phyloP scores from a whole-genome alignment of 1,140 invertebrate genomes.

The Drosophila rhopaloa region DNA sequence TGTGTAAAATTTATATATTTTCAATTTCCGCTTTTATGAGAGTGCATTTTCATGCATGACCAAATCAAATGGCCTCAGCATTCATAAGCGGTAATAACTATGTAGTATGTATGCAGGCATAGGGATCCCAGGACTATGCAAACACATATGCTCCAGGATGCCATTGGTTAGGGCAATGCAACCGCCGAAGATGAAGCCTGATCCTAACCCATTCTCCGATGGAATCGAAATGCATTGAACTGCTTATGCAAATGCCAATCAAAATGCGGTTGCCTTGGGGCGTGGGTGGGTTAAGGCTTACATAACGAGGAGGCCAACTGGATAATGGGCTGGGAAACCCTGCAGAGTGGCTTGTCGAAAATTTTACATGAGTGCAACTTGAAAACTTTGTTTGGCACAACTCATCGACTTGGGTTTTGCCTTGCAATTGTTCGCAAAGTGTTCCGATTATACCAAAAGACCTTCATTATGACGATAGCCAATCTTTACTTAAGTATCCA shows the following conservation, averaged over 20 bases:
- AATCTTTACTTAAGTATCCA: not conserved
- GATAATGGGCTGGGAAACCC: conserved; percentile 20
- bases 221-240: conserved; percentile 73
- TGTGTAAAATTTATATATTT: conserved; percentile 73
- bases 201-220: conserved; percentile 11
- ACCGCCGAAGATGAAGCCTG: conserved; percentile 3
- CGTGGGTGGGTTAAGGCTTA: conserved; percentile 8
- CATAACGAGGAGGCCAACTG: conserved; percentile 8
- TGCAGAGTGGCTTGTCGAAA: conserved; percentile 16
- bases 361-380: conserved; percentile 9
- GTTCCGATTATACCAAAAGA: not conserved
- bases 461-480: not conserved
- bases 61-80: conserved; percentile 62
- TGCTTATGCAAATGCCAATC: conserved; percentile 81
- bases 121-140: conserved; percentile 16
- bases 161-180: conserved; percentile 24
- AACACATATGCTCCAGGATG: conserved; percentile 43
- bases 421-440: not conserved
- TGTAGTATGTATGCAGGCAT: conserved; percentile 19
- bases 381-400: conserved; percentile 5
- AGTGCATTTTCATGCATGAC: conserved; percentile 75
- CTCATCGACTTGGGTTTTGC: not conserved
- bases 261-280: conserved; percentile 60
- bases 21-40: conserved; percentile 77
- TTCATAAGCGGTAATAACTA: conserved; percentile 69